These are phyloP conservation scores for Phoeniculus purpureus DNA, from an alignment of 2,797 vertebrate genomes.

Conservation along the genomic window DNA sequence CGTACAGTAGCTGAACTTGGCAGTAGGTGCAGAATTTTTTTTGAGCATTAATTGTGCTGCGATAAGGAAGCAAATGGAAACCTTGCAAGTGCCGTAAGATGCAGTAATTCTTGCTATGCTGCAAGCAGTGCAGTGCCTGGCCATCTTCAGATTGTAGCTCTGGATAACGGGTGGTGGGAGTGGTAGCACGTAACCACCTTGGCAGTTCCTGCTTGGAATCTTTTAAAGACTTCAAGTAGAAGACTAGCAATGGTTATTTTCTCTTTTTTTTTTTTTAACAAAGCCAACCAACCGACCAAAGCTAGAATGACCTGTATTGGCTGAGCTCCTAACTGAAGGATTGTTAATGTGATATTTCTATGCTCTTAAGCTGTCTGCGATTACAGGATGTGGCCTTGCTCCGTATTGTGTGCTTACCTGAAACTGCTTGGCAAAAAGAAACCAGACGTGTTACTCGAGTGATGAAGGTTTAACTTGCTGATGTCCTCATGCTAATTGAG, in stretches of 20 bases:
- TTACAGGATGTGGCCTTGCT: constrained; percentile 70
- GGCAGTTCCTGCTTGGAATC: constrained; percentile 72
- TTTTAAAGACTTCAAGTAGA: constrained; percentile 70
- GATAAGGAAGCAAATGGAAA: constrained; percentile 47
- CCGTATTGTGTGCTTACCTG: constrained; percentile 53
- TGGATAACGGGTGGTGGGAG: constrained; percentile 18
- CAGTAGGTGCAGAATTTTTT: constrained; percentile 43
- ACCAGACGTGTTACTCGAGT: constrained; percentile 49
- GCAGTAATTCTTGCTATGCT: constrained; percentile 39
- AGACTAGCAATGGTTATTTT: constrained; percentile 76
- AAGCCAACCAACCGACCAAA: constrained; percentile 71
- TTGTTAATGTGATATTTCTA: constrained; percentile 74
- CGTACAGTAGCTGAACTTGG: constrained; percentile 7
- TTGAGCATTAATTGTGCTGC: constrained; percentile 52
- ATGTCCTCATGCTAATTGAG: constrained; percentile 67
- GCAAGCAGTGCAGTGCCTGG: constrained; percentile 71
- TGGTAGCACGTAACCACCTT: constrained; percentile 61
- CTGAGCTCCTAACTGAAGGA: constrained; percentile 79
- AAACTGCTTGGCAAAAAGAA: constrained; percentile 63
- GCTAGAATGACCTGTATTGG: constrained; percentile 76
- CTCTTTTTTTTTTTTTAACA: no score
- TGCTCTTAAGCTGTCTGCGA: constrained; percentile 54
- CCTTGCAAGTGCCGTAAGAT: constrained; percentile 63
- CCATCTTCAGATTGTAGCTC: constrained; percentile 37
- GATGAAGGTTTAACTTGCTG: constrained; percentile 64